A percentile compares a stretch with the other conserved stretches of the same genome.
Conservation (phyloP, 2,113 vertebrate genomes). For the Heteronetta atricapilla region DNA sequence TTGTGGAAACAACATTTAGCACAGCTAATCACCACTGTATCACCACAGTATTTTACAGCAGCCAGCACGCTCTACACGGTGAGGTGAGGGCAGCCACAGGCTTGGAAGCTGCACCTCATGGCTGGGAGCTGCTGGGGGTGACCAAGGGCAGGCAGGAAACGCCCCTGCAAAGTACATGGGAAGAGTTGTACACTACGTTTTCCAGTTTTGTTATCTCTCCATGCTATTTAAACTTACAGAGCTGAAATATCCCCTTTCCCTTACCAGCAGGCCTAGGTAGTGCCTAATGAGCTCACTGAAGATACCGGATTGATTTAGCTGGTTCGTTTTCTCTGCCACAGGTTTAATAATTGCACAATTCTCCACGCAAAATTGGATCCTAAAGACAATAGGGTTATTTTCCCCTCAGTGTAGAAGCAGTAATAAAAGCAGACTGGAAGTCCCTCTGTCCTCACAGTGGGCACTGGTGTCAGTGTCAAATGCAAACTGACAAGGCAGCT, state of each 20-base stretch:
- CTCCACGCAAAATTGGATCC: neutral
- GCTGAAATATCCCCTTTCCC: neutral
- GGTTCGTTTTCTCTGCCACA: neutral
- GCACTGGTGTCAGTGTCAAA: neutral
- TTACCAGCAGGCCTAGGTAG: neutral
- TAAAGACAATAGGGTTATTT: neutral
- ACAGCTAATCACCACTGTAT: neutral
- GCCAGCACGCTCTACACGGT: fast-evolving
- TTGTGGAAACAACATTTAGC: neutral
- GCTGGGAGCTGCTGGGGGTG: neutral
- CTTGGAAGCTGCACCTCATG: neutral
- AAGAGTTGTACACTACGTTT: fast-evolving
- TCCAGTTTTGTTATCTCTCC: neutral
- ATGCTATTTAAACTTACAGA: neutral
- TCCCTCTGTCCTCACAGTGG: neutral
- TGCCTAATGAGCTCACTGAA: neutral
- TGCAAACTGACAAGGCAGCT: neutral
- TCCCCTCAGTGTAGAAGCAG: neutral
- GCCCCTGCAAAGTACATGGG: neutral
- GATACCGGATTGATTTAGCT: neutral
- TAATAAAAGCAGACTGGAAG: neutral
- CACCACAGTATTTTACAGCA: neutral
- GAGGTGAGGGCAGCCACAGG: neutral
- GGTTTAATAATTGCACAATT: neutral
- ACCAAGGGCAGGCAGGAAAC: neutral